Conservation (phyloP, 2,113 vertebrate genomes). For the Grammomys dolichurus region DNA sequence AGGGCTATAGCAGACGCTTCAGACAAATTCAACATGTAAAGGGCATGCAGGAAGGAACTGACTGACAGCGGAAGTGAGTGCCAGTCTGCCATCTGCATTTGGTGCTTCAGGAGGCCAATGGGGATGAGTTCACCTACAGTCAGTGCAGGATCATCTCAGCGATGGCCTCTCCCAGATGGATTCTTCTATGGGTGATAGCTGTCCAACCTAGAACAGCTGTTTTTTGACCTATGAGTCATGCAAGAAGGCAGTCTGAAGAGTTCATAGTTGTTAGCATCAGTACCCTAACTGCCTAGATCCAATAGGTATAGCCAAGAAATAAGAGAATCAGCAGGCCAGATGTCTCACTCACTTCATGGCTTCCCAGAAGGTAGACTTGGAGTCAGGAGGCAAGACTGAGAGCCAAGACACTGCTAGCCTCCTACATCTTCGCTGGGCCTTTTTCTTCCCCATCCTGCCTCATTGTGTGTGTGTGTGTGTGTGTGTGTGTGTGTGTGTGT, state of each 20-base stretch:
- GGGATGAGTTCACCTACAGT: background rate
- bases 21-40: background rate
- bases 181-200: background rate
- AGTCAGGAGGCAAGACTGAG: background rate
- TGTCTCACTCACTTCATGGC: too few relatives aligned
- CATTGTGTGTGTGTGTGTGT: too few relatives aligned
- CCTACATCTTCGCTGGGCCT: background rate
- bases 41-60: background rate
- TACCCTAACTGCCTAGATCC: background rate
- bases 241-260: background rate
- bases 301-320: background rate
- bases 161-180: constrained; percentile 83
- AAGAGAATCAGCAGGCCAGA: background rate
- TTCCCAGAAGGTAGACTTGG: background rate
- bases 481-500: too few relatives aligned
- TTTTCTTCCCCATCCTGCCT: background rate
- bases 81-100: accelerated
- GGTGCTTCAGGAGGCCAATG: background rate
- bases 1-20: background rate
- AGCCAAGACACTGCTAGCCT: background rate
- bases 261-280: accelerated
- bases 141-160: background rate
- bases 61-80: background rate
- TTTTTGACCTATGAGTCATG: background rate
- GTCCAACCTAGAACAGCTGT: background rate